These are phyloP conservation scores for Chelonia mydas DNA, from an alignment of 2,797 vertebrate genomes.

Conservation along the genomic window DNA sequence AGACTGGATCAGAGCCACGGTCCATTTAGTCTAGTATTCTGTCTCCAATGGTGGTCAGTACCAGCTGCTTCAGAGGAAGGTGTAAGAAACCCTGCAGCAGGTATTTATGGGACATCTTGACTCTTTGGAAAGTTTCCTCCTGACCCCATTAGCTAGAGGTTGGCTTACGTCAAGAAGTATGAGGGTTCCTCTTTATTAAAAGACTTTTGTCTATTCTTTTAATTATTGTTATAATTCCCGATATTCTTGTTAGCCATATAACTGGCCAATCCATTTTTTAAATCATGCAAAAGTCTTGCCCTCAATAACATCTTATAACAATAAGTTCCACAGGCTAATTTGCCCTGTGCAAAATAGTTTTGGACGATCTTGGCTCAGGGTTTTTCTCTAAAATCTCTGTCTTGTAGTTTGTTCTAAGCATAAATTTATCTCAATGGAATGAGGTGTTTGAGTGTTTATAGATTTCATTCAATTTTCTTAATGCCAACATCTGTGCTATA, in stretches of 20 bases:
- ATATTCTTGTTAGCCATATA: neutral
- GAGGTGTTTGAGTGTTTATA: neutral
- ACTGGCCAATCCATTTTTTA: neutral
- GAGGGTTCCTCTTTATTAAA: neutral
- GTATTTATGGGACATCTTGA: neutral
- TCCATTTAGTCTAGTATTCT: neutral
- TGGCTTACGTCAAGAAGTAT: neutral
- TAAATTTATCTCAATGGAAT: neutral
- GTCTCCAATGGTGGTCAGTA: neutral
- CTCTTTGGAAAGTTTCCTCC: neutral
- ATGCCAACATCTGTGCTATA: fast-evolving
- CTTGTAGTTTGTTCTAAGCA: neutral
- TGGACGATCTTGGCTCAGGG: neutral
- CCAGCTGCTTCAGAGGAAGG: neutral
- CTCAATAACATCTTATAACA: neutral
- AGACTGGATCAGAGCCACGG: neutral
- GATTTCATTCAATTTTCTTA: fast-evolving
- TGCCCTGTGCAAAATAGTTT: neutral
- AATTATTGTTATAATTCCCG: neutral
- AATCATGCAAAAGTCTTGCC: neutral
- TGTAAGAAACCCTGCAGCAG: neutral
- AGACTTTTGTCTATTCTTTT: neutral
- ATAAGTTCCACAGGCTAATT: neutral
- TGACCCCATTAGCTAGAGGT: neutral
- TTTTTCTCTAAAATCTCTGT: neutral